Conservation (phyloP, 2,888 invertebrate genomes). For the Pristionchus arcanus region DNA sequence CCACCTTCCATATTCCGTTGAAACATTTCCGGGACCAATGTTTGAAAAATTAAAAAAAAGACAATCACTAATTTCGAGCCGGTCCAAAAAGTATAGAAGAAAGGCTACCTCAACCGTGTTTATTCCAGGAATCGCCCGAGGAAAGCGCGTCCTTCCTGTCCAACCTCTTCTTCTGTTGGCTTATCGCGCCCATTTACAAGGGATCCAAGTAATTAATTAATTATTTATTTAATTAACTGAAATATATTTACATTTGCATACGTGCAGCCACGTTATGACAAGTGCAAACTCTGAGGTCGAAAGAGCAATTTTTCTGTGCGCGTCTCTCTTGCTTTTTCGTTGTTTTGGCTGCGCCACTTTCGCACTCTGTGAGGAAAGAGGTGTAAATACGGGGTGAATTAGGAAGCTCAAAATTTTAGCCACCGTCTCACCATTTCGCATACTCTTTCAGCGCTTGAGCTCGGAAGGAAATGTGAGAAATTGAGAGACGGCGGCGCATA, state of each 20-base stretch:
- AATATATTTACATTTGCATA: too few relatives aligned
- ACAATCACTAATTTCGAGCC: too few relatives aligned
- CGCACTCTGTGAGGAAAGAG: background rate
- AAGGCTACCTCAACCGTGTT: background rate
- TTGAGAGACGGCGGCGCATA: background rate
- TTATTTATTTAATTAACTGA: too few relatives aligned
- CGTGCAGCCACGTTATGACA: too few relatives aligned
- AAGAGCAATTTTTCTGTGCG: too few relatives aligned
- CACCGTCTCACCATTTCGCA: background rate
- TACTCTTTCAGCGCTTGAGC: background rate
- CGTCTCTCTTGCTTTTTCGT: background rate
- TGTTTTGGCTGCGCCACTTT: background rate
- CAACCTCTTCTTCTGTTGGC: conserved; percentile 64
- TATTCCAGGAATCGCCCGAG: conserved; percentile 57
- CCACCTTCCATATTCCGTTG: too few relatives aligned
- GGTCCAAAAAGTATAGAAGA: too few relatives aligned
- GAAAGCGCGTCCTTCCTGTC: conserved; percentile 62
- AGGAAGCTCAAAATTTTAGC: background rate
- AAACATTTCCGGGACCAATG: too few relatives aligned
- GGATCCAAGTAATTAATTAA: conserved; percentile 21
- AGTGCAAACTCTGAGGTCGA: too few relatives aligned
- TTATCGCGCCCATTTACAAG: conserved; percentile 22
- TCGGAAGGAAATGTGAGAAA: background rate
- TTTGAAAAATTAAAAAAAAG: background rate
- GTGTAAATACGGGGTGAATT: too few relatives aligned